A percentile compares a stretch with the other conserved stretches of the same genome.
Conservation (phyloP, 2,888 invertebrate genomes). For the Netelia inedita region DNA sequence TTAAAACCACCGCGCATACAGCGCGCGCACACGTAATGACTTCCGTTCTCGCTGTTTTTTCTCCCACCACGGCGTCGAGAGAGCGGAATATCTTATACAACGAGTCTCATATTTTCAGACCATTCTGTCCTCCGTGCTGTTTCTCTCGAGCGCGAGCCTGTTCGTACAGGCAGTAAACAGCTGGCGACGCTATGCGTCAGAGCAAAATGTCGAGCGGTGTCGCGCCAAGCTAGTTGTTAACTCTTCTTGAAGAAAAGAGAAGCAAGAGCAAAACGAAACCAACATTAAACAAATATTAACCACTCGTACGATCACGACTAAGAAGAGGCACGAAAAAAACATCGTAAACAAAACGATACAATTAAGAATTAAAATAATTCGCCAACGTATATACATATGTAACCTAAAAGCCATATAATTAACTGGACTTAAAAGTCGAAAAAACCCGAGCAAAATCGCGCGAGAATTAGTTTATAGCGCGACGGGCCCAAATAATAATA, state of each 20-base stretch:
- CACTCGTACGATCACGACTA: neutral
- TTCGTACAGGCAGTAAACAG: conserved; percentile 79
- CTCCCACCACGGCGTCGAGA: conserved; percentile 24
- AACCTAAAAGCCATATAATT: neutral
- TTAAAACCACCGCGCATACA: conserved; percentile 43
- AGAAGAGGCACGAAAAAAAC: conserved; percentile 2
- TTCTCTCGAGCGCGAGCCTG: conserved; percentile 67
- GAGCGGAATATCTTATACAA: conserved; percentile 71
- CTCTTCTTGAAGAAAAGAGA: conserved; percentile 7
- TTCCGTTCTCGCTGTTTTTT: neutral
- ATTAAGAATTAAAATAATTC: neutral
- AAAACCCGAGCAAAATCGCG: conserved; percentile 49
- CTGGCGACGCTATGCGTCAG: conserved; percentile 82
- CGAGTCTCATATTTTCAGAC: conserved; percentile 63
- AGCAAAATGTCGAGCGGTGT: conserved; percentile 77
- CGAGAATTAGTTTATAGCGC: conserved; percentile 67
- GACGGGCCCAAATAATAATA: conserved; percentile 35
- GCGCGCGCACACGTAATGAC: conserved; percentile 41
- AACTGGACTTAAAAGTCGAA: neutral
- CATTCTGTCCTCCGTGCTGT: conserved; percentile 75
- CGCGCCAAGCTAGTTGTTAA: conserved; percentile 65
- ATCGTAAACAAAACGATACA: conserved; percentile 21
- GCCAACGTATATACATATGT: neutral
- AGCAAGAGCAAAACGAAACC: conserved; percentile 17
- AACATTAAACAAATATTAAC: conserved; percentile 12